These are phyloP conservation scores for Sterrhoptilus dennistouni DNA, from an alignment of 2,113 vertebrate genomes.

Conservation along the genomic window DNA sequence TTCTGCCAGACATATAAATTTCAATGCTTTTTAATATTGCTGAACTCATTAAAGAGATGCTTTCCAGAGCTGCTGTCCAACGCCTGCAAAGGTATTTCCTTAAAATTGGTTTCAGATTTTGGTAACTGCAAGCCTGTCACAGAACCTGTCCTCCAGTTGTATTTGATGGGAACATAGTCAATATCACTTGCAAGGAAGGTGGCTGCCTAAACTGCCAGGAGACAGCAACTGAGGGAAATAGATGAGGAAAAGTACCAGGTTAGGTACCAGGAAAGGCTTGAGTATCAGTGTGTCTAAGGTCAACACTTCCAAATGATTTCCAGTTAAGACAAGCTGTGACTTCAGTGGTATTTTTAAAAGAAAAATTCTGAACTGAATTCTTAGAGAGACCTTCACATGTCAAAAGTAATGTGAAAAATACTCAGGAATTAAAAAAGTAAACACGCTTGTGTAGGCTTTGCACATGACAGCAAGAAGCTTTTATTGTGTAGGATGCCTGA, in stretches of 20 bases:
- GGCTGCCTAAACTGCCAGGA: not conserved
- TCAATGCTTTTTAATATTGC: not conserved
- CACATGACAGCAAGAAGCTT: not conserved
- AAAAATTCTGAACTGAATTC: not conserved
- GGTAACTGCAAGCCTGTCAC: not conserved
- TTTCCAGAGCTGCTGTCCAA: not conserved
- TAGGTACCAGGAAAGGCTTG: not conserved
- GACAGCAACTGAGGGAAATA: not conserved
- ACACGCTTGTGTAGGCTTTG: not conserved
- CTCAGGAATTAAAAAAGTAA: not conserved
- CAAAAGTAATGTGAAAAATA: not conserved
- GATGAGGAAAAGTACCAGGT: not conserved
- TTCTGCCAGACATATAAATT: not conserved
- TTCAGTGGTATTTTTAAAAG: not conserved
- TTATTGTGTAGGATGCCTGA: not conserved
- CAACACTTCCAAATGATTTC: not conserved
- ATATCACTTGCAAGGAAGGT: not conserved
- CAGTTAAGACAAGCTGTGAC: not conserved
- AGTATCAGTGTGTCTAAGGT: not conserved
- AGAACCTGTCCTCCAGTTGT: not conserved
- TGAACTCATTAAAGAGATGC: not conserved
- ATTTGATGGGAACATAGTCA: not conserved
- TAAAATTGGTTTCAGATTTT: not conserved
- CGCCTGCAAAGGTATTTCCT: not conserved
- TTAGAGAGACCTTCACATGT: not conserved